Percentiles rank a stretch among this genome's conserved stretches.
These are phyloP conservation scores for Ascidia mentula DNA, from an alignment of 23 tunicate species.

Conservation along the genomic window DNA sequence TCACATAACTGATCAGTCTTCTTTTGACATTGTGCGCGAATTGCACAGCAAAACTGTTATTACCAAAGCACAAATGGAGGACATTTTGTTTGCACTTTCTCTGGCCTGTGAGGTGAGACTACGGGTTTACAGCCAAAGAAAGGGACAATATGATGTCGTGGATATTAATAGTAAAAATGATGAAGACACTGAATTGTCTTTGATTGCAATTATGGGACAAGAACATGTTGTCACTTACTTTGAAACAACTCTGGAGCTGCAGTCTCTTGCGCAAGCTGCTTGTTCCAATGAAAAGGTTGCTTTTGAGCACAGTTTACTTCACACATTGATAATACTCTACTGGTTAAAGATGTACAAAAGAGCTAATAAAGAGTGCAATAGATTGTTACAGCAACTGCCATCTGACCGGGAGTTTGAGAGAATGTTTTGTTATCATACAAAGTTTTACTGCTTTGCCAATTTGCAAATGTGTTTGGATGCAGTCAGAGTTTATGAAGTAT, in stretches of 20 bases:
- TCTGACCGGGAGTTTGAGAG: not conserved
- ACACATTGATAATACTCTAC: not conserved
- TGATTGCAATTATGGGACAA: not conserved
- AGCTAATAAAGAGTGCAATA: not conserved
- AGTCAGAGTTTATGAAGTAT: not conserved
- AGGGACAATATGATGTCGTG: not conserved
- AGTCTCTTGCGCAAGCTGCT: not conserved
- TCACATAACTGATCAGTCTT: not conserved
- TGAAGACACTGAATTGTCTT: not conserved
- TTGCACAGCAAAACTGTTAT: not conserved
- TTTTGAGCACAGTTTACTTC: not conserved
- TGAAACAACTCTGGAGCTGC: not conserved
- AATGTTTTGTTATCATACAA: not conserved
- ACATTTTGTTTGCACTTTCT: not conserved
- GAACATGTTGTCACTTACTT: not conserved
- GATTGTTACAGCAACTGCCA: not conserved
- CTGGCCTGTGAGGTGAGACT: not conserved
- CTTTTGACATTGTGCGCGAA: not conserved
- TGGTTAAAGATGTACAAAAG: not conserved
- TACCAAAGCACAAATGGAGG: not conserved
- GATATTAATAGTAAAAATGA: not conserved
- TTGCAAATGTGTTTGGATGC: not conserved
- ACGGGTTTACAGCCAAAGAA: not conserved
- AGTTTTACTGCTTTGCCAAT: not conserved
- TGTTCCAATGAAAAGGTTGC: not conserved